Conservation (phyloP, 1,140 invertebrate species). For the Drosophila neocordata region DNA sequence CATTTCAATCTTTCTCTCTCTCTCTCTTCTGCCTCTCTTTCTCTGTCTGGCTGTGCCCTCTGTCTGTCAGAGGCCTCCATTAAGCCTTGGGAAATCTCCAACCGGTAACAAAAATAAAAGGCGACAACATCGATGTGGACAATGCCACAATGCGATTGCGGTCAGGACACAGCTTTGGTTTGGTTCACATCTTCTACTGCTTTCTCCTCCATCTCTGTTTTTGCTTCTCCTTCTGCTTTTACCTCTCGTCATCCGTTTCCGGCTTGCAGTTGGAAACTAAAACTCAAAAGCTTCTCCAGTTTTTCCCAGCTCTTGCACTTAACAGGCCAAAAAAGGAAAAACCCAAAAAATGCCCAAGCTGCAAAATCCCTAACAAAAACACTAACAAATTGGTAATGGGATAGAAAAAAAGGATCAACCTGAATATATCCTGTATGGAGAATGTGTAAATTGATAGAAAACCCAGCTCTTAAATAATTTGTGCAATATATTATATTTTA, state of each 20-base stretch:
- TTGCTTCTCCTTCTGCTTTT: slow-evolving; percentile 25
- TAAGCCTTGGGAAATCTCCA: slow-evolving; percentile 52
- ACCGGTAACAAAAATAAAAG: slow-evolving; percentile 67
- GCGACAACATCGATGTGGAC: slow-evolving; percentile 75
- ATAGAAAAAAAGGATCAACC: neutral
- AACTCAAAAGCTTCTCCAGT: slow-evolving; percentile 65
- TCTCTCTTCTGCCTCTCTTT: slow-evolving; percentile 12
- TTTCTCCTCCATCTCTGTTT: neutral
- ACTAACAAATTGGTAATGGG: slow-evolving; percentile 38
- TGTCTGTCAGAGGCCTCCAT: slow-evolving; percentile 45
- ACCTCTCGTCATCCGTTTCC: slow-evolving; percentile 55
- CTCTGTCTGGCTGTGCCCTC: slow-evolving; percentile 19
- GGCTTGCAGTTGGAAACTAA: slow-evolving; percentile 66
- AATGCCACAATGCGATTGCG: slow-evolving; percentile 78
- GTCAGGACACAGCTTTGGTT: slow-evolving; percentile 54
- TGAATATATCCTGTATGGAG: neutral
- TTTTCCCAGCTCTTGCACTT: slow-evolving; percentile 57
- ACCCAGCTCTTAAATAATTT: too few species aligned
- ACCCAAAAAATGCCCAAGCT: slow-evolving; percentile 24
- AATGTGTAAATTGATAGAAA: too few species aligned
- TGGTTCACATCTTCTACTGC: neutral
- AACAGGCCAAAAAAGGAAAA: slow-evolving; percentile 43
- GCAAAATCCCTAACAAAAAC: slow-evolving; percentile 71
- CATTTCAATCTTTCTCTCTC: slow-evolving; percentile 54
- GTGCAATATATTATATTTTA: too few species aligned